Conservation (phyloP, 1,140 invertebrate genomes). For the Rhagoletis pomonella region DNA sequence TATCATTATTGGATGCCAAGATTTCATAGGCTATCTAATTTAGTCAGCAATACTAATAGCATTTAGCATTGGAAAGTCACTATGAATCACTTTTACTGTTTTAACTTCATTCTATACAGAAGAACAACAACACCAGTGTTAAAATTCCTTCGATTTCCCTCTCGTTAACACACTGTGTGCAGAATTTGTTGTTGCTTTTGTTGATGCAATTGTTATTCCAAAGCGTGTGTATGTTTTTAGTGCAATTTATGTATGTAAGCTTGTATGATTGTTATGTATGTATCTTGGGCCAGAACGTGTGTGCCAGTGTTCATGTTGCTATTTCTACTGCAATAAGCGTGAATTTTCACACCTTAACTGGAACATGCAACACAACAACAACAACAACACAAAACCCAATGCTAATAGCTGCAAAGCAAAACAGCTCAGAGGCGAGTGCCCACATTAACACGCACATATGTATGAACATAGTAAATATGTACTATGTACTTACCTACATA, state of each 20-base stretch:
- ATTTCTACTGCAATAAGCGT: conserved; percentile 15
- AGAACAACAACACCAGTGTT: too few relatives aligned
- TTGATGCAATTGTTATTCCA: conserved; percentile 24
- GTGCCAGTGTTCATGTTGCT: neutral
- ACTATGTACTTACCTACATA: too few relatives aligned
- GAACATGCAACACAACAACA: conserved; percentile 27
- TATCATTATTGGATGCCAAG: too few relatives aligned
- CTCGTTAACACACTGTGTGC: neutral
- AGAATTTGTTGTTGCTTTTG: neutral
- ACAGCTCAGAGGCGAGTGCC: neutral
- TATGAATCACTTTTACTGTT: too few relatives aligned
- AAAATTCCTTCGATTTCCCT: too few relatives aligned
- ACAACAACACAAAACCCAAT: neutral
- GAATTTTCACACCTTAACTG: conserved; percentile 49
- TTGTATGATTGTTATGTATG: neutral
- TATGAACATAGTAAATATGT: neutral
- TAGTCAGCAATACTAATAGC: too few relatives aligned
- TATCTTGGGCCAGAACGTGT: too few relatives aligned
- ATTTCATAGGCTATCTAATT: too few relatives aligned
- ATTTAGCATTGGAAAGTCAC: too few relatives aligned
- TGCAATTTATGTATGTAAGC: neutral
- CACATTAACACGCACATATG: neutral
- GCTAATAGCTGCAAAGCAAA: neutral
- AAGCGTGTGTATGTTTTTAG: neutral
- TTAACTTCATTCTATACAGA: too few relatives aligned